Conservation (phyloP, 2,797 vertebrate genomes). For the Scyliorhinus canicula region DNA sequence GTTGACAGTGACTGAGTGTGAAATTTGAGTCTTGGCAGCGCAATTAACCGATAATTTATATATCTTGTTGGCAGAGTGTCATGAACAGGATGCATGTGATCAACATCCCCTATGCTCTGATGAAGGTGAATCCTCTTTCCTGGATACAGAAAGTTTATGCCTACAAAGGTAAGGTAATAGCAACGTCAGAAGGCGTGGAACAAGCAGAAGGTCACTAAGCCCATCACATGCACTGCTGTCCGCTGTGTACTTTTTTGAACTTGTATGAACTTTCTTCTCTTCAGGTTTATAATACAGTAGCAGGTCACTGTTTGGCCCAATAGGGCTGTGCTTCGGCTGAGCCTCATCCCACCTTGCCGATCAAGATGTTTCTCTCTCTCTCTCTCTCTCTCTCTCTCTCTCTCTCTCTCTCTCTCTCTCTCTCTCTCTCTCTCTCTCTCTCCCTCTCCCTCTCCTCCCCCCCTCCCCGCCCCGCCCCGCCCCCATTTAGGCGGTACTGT, state of each 20-base stretch:
- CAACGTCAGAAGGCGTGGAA: background rate
- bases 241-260: background rate
- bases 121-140: slow-evolving; percentile 95
- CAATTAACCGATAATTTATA: background rate
- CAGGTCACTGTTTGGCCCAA: background rate
- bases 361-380: too few relatives aligned
- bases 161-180: slow-evolving; percentile 75
- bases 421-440: too few relatives aligned
- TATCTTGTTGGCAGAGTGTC: slow-evolving; percentile 67
- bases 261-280: background rate
- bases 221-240: background rate
- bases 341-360: background rate
- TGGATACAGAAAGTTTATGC: slow-evolving; percentile 94
- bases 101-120: slow-evolving; percentile 90
- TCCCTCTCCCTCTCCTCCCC: too few relatives aligned
- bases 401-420: too few relatives aligned
- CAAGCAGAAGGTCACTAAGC: background rate
- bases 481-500: too few relatives aligned
- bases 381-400: too few relatives aligned
- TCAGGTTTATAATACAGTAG: background rate
- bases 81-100: slow-evolving; percentile 93
- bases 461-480: too few relatives aligned
- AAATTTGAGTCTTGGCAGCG: background rate
- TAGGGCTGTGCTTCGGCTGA: background rate
- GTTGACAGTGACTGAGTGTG: background rate